Percentiles rank a stretch among this genome's conserved stretches.
Conservation (phyloP, 2,113 vertebrate genomes). For the Varanus komodoensis region DNA sequence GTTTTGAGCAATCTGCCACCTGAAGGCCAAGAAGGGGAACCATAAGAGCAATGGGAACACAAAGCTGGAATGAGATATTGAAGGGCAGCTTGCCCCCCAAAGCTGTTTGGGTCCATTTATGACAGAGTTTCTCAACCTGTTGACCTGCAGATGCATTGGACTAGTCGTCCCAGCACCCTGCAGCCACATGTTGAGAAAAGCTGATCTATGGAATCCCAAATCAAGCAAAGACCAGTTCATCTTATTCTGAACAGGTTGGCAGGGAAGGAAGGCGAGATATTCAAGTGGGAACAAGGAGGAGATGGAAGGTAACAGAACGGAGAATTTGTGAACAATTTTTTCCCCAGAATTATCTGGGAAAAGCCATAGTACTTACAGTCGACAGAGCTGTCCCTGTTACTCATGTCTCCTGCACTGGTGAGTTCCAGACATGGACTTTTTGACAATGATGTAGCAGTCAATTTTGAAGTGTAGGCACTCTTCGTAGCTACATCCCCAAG, state of each 20-base stretch:
- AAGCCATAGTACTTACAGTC: not conserved
- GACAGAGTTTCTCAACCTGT: not conserved
- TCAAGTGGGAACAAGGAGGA: not conserved
- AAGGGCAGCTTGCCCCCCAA: not conserved
- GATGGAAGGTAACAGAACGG: not conserved
- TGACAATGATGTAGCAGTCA: not conserved
- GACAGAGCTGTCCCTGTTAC: not conserved
- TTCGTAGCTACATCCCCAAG: no score
- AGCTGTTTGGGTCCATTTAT: not conserved
- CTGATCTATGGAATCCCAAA: not conserved
- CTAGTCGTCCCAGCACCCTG: not conserved
- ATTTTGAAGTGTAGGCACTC: no score
- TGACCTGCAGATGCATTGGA: not conserved
- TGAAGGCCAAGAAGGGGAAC: not conserved
- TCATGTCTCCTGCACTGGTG: not conserved
- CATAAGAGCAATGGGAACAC: not conserved
- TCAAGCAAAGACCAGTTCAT: conserved; percentile 6
- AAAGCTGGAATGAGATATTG: not conserved
- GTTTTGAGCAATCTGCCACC: conserved; percentile 5
- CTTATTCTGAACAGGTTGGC: not conserved
- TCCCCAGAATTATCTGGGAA: not conserved
- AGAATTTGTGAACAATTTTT: not conserved
- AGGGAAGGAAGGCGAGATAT: not conserved
- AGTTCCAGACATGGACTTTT: not conserved
- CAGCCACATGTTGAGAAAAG: not conserved